Evolutionary conservation across 2,113 vertebrate genomes (phyloP).

Genomic region (Tyrannus savana): DNA sequence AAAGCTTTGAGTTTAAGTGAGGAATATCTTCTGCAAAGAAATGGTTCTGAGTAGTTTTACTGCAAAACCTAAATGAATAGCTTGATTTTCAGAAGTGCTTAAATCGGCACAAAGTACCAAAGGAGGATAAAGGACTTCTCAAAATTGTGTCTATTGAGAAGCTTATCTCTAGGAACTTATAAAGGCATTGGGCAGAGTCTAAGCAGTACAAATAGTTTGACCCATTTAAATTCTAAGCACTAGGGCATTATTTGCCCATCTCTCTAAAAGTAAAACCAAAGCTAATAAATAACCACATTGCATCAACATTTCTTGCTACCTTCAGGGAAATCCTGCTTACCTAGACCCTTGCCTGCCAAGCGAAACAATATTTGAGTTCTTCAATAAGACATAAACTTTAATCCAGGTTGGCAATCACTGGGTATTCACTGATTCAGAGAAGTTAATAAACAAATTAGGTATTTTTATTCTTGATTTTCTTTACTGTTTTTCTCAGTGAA

Average conservation of each 20-base stretch:
- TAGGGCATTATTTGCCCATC: conserved; percentile 25
- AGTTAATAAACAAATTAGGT: background rate
- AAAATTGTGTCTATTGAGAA: background rate
- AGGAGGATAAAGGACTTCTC: background rate
- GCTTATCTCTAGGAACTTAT: background rate
- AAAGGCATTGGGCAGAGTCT: background rate
- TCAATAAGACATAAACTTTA: background rate
- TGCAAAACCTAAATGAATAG: background rate
- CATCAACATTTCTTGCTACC: background rate
- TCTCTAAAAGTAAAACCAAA: conserved; percentile 8
- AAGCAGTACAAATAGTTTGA: background rate
- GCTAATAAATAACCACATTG: conserved; percentile 59
- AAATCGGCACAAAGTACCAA: background rate
- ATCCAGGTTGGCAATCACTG: background rate
- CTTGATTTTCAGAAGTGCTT: conserved; percentile 2
- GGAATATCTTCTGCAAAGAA: background rate
- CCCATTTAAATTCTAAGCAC: background rate
- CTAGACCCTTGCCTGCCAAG: background rate
- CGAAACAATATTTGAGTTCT: conserved; percentile 28
- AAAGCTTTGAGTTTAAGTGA: background rate
- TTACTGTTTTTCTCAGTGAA: background rate
- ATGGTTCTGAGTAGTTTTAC: background rate
- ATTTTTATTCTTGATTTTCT: background rate
- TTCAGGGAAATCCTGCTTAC: conserved; percentile 13
- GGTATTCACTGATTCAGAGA: background rate